A percentile compares a stretch with the other conserved stretches of the same genome.
phyloP scores from a whole-genome alignment of 1,140 invertebrate species.

The Neodiprion fabricii region DNA sequence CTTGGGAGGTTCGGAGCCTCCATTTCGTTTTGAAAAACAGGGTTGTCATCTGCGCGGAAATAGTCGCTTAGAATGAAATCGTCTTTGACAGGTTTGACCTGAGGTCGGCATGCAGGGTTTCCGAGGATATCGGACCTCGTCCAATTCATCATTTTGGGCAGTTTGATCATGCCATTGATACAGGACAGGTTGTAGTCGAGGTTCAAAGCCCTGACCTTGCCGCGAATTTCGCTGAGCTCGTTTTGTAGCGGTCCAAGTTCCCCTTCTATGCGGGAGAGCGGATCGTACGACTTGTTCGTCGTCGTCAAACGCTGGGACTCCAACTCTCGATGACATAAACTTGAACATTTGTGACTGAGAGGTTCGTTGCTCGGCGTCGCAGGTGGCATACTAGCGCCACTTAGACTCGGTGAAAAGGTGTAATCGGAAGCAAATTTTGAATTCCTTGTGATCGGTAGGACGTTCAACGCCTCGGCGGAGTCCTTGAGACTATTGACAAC shows the following conservation, averaged over 20 bases:
- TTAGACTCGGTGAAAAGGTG: background rate
- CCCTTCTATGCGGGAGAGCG: conserved; percentile 9
- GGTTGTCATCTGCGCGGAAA: background rate
- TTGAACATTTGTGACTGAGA: background rate
- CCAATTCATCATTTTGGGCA: background rate
- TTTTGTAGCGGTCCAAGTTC: conserved; percentile 12
- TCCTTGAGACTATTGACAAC: background rate
- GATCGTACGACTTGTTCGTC: background rate
- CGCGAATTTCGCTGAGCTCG: conserved; percentile 1
- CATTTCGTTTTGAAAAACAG: too few species aligned
- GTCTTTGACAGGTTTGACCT: background rate
- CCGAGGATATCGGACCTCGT: background rate
- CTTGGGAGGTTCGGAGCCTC: background rate
- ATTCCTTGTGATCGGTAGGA: background rate
- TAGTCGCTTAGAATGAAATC: background rate
- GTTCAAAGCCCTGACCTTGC: conserved; percentile 1
- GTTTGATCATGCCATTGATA: background rate
- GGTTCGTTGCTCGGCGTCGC: too few species aligned
- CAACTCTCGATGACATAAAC: background rate
- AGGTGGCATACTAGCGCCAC: background rate
- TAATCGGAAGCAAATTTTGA: background rate
- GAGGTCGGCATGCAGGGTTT: background rate
- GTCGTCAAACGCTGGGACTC: background rate
- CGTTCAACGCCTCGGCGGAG: background rate
- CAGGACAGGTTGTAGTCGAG: conserved; percentile 2